Percentiles rank a stretch among this genome's conserved stretches.
Evolutionary conservation across 2,888 invertebrate genomes (phyloP).

Genomic region (Acrobasis consociella): DNA sequence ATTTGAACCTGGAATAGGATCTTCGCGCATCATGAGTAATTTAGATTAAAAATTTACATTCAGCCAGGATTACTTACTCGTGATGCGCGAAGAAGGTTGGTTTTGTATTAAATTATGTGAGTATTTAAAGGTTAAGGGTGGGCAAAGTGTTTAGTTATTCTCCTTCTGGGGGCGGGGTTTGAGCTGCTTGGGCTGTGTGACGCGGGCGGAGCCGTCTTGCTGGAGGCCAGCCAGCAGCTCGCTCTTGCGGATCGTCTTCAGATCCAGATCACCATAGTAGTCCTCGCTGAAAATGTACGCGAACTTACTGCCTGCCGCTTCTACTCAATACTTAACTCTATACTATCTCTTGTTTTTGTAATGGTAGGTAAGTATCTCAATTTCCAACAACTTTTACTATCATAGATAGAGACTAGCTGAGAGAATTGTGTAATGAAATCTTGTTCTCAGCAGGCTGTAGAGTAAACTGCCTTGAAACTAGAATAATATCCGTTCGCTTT

Average conservation of each 20-base stretch:
- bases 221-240: conserved; percentile 92
- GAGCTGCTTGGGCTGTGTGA: conserved; percentile 72
- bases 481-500: conserved; percentile 71
- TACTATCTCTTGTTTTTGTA: conserved; percentile 46
- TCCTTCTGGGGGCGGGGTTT: conserved; percentile 83
- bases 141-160: conserved; percentile 62
- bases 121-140: conserved; percentile 71
- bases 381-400: conserved; percentile 70
- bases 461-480: conserved; percentile 76
- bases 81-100: conserved; percentile 54
- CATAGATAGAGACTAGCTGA: conserved; percentile 44
- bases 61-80: conserved; percentile 36
- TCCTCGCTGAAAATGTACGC: conserved; percentile 92
- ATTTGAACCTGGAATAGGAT: conserved; percentile 65
- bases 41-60: conserved; percentile 38
- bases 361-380: conserved; percentile 45
- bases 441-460: conserved; percentile 59
- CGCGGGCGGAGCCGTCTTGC: conserved; percentile 79
- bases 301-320: conserved; percentile 75
- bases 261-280: conserved; percentile 97
- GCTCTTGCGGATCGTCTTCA: conserved; percentile 97
- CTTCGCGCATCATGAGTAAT: conserved; percentile 60
- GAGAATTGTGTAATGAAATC: conserved; percentile 73
- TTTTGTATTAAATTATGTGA: conserved; percentile 62
- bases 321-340: conserved; percentile 54